phyloP scores from a whole-genome alignment of 2,113 vertebrate species.

The Cyprinus carpio region DNA sequence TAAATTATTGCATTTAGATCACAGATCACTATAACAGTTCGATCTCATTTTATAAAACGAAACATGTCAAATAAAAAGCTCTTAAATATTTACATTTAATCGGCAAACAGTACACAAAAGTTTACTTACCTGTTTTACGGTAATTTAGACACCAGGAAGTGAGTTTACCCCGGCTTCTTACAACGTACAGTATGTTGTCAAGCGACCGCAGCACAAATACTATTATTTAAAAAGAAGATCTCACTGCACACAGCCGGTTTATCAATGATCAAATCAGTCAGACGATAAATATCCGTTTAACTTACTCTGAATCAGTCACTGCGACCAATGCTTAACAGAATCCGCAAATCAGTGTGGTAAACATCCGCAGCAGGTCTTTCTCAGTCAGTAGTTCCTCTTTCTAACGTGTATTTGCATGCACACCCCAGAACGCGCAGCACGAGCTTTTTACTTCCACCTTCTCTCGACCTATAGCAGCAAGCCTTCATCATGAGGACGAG shows the following conservation, averaged over 20 bases:
- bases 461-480: conserved; percentile 34
- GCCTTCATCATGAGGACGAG: not conserved
- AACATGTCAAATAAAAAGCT: not conserved
- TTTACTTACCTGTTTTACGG: not conserved
- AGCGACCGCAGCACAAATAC: not conserved
- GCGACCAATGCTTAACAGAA: not conserved
- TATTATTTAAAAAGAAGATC: not conserved
- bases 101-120: not conserved
- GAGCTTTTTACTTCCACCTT: conserved; percentile 47
- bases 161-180: not conserved
- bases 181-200: not conserved
- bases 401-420: conserved; percentile 62
- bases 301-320: not conserved
- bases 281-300: not conserved
- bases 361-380: conserved; percentile 3
- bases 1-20: not conserved
- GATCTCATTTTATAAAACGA: not conserved
- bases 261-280: not conserved
- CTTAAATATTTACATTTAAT: not conserved
- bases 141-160: conserved; percentile 14
- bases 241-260: not conserved
- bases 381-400: conserved; percentile 53
- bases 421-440: conserved; percentile 3
- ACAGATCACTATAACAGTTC: not conserved
- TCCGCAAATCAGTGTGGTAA: not conserved